A percentile compares a stretch with the other conserved stretches of the same genome.
phyloP scores from a whole-genome alignment of 2,113 vertebrate species.

The Emydura subglobosa region DNA sequence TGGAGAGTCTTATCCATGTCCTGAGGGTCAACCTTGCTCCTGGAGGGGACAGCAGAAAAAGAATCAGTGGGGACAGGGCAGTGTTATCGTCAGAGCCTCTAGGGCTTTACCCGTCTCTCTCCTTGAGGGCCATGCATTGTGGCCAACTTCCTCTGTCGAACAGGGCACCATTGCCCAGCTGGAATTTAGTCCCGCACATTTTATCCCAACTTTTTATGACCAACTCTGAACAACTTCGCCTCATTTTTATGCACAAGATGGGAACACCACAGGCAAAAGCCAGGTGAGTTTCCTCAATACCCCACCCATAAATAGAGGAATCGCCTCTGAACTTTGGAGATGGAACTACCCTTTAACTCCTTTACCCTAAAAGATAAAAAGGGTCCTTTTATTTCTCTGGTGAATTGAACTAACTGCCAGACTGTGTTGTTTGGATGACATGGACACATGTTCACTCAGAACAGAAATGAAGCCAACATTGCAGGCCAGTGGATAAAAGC shows the following conservation, averaged over 20 bases:
- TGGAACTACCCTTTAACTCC: neutral
- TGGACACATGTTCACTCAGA: rapidly evolving
- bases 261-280: neutral
- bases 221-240: neutral
- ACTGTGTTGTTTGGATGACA: neutral
- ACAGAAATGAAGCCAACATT: neutral
- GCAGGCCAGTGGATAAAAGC: neutral
- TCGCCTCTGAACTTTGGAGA: neutral
- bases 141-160: neutral
- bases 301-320: neutral
- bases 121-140: neutral
- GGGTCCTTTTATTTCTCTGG: neutral
- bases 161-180: rapidly evolving
- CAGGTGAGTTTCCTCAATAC: neutral
- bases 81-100: neutral
- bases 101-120: neutral
- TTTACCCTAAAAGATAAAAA: neutral
- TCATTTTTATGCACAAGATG: neutral
- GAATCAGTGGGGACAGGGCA: neutral
- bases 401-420: neutral
- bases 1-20: constrained; percentile 97
- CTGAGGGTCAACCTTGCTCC: constrained; percentile 94
- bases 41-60: constrained; percentile 57
- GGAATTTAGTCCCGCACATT: neutral
- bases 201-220: no score